Conservation (phyloP, 2,797 vertebrate species). For the Neosilurus hyrtlii region DNA sequence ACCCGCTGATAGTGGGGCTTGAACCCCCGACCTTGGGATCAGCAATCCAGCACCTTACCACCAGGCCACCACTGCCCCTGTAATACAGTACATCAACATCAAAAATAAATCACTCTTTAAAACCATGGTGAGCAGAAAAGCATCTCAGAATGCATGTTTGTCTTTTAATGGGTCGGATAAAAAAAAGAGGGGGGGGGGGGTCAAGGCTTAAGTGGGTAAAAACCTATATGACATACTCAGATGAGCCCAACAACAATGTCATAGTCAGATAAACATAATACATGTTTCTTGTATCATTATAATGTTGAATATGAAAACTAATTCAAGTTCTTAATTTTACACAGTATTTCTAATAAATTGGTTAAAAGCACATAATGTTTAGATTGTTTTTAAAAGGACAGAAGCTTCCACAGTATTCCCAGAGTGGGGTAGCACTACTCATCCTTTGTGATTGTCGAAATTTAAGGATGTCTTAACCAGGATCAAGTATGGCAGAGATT, state of each 20-base stretch:
- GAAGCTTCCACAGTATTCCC: not conserved
- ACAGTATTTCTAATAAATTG: not conserved
- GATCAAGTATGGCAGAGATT: slow-evolving; percentile 39
- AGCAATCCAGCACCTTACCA: too few relatives aligned
- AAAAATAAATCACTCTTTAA: not conserved
- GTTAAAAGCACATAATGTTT: not conserved
- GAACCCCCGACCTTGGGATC: too few relatives aligned
- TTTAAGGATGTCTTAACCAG: slow-evolving; percentile 15
- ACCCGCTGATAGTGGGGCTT: too few relatives aligned
- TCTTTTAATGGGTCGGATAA: not conserved
- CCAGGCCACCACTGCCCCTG: too few relatives aligned
- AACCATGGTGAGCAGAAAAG: not conserved
- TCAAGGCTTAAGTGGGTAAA: not conserved
- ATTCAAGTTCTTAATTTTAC: not conserved
- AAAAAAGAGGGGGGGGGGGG: not conserved
- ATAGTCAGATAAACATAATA: not conserved
- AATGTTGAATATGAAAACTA: not conserved
- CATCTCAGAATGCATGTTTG: too few relatives aligned
- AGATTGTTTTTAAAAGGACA: not conserved
- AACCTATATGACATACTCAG: not conserved
- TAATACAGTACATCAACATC: too few relatives aligned
- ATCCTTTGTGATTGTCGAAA: slow-evolving; percentile 21
- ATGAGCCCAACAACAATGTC: not conserved
- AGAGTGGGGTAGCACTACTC: not conserved
- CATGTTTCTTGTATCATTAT: not conserved